phyloP scores from a whole-genome alignment of 2,113 vertebrate species.

The Heterocephalus glaber region DNA sequence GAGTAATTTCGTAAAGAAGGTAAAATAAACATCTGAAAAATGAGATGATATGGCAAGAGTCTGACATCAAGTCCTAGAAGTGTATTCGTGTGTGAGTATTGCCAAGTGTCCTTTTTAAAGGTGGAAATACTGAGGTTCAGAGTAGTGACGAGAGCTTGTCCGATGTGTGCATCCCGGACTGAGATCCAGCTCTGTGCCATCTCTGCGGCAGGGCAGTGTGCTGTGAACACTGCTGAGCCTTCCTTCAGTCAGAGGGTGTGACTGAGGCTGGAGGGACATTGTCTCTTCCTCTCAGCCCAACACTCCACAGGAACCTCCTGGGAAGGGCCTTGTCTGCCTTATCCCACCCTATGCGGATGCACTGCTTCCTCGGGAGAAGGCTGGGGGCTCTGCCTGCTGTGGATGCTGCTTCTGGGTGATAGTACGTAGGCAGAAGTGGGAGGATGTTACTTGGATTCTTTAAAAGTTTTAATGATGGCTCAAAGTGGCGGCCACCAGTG shows the following conservation, averaged over 20 bases:
- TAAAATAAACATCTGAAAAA: conserved; percentile 7
- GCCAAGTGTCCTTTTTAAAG: not conserved
- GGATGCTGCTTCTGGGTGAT: not conserved
- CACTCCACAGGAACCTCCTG: too few species aligned
- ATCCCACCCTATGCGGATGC: not conserved
- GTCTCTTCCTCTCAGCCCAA: not conserved
- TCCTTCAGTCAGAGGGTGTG: not conserved
- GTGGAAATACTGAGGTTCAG: not conserved
- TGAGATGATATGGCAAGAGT: not conserved
- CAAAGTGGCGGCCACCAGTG: too few species aligned
- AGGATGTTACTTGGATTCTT: not conserved
- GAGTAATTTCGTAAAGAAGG: not conserved
- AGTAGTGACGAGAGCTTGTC: not conserved
- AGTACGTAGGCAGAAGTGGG: not conserved
- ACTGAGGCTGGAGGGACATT: too few species aligned
- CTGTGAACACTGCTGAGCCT: not conserved
- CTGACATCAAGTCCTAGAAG: not conserved
- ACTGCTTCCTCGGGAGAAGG: not conserved
- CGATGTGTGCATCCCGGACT: not conserved
- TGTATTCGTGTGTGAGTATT: not conserved
- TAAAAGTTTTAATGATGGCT: not conserved
- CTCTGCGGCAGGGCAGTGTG: rapidly evolving
- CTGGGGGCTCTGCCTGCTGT: not conserved
- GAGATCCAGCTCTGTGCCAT: not conserved
- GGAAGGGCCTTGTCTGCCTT: too few species aligned